Base-by-base conservation (phyloP, 2,797 vertebrate genomes). In the Euthynnus affinis region DNA sequence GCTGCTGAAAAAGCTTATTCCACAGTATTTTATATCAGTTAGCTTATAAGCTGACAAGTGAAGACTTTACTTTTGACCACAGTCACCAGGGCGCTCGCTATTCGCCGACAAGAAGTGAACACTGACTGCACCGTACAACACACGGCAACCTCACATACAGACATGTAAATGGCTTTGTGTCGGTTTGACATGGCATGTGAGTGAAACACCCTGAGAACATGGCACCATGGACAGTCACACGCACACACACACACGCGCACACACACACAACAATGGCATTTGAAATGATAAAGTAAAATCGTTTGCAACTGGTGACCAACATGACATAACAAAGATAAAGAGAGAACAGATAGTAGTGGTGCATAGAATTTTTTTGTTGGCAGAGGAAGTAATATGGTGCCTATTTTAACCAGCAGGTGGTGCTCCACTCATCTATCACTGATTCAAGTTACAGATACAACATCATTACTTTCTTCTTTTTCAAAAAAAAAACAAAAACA, bases 121-220 rank as follows among this genome's bases (percentile, higher is more conserved):
- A 72, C 69, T 60, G 70, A 80, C 64, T 68, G 67, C 73, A 80
- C 77, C 64, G 15, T 18, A 81, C 55, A 34, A 80, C 58, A 81
- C 37, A 37, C 25, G 74, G 51, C 25, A 52, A 82, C 74, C 75
- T 73, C 73, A 69, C 66, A 61, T 34, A 71, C 48, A 57, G n/a
- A 85, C 22, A 53, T 37, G 69, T 44, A 62, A 60, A 80, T 59
- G 67, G 40, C 60, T 84, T 82, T 59, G 66, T 66, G 62, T 76
- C 71, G 44, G 40, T 63, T 68, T 53, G 77, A 74, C 46, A 42
- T 56, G 34, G 59, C 10, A 13, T 34, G 59, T 68, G 68, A 80
- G 74, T 61, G 48, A 78, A 79, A 83, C 89, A 88, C 86, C 91
- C 90, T 92, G 89, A 93, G 89, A 90, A 84, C 76, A 82, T 87